Conservation (phyloP, 2,797 vertebrate genomes). For the Mustela erminea region DNA sequence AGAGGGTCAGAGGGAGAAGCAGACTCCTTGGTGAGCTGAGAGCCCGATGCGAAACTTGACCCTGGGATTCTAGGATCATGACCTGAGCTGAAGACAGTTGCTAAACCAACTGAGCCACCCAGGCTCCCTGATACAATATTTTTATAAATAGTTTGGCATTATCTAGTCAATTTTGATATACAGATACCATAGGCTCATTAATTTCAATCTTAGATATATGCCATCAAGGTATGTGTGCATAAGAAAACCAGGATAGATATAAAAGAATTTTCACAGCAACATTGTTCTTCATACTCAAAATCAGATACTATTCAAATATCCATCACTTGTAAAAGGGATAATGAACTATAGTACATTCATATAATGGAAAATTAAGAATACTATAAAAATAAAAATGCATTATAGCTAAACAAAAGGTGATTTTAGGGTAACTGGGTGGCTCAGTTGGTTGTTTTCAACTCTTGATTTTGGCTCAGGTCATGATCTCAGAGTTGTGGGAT, state of each 20-base stretch:
- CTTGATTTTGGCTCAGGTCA: not conserved
- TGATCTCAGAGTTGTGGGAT: not conserved
- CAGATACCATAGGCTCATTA: not conserved
- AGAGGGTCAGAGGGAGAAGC: too few relatives aligned
- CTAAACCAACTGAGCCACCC: too few relatives aligned
- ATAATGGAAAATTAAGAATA: not conserved
- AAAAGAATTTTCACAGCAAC: not conserved
- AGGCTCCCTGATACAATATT: not conserved
- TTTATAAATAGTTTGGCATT: not conserved
- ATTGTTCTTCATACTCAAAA: not conserved
- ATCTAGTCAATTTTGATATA: not conserved
- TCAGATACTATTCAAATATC: not conserved
- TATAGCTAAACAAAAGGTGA: not conserved
- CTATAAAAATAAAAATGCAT: not conserved
- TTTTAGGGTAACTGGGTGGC: not conserved
- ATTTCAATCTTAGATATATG: not conserved
- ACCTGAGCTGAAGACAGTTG: too few relatives aligned
- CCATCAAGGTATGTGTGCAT: not conserved
- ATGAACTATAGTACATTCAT: not conserved
- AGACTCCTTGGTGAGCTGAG: too few relatives aligned
- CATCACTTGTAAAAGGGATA: not conserved
- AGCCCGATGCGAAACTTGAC: fast-evolving
- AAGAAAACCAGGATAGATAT: not conserved
- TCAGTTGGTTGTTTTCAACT: not conserved
- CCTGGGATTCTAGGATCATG: too few relatives aligned